Base-by-base conservation (phyloP, 2,888 invertebrate genomes). In the Spilosoma lubricipeda region DNA sequence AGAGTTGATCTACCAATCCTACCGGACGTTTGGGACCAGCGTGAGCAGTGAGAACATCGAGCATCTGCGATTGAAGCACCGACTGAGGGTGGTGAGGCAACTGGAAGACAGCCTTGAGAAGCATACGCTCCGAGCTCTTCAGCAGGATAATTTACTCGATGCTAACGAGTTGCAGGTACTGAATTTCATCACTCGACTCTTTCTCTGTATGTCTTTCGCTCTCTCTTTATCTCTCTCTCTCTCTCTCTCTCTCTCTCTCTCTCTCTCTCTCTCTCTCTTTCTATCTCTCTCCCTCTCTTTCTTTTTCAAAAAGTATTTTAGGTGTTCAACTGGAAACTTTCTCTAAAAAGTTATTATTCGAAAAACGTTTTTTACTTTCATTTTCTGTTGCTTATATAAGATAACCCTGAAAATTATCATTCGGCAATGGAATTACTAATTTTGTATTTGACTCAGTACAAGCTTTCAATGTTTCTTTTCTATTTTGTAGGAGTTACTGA, bases 21-120 rank as follows among this genome's bases (percentile, higher is more conserved):
- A 99, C 90, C 96, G 97, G 0, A 97, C 97, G 79, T 98, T 97
- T 89, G 98, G 98, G 52, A 96, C 97, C 66, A 96, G 96, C 64
- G 97, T 99, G 77, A 98, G 98, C 13, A 97, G 98, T 76, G 98
- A 98, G 73, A 97, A 97, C 84, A 99, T 99, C 77, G 99, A 99
- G 91, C 97, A 98, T 79, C 96, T 99, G 79, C 96, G 99, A 69
- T 96, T 99, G 78, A 99, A 99, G 89, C 99, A 99, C 91, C 96
- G 99, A 23, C 96, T 99, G 48, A 96, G 97, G 82, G 99, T 99
- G 0, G 99, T 99, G 52, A 98, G 99, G 86, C 98, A 98, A 85
- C 95, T 99, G 75, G 99, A 99, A 90, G 98, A 99, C 89, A 98
- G 98, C 77, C 97, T 97, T 42, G 98, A 98, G 87, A 97, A 97